phyloP scores from a whole-genome alignment of 35 echinoderm and acorn worm genomes.

The Apostichopus japonicus region DNA sequence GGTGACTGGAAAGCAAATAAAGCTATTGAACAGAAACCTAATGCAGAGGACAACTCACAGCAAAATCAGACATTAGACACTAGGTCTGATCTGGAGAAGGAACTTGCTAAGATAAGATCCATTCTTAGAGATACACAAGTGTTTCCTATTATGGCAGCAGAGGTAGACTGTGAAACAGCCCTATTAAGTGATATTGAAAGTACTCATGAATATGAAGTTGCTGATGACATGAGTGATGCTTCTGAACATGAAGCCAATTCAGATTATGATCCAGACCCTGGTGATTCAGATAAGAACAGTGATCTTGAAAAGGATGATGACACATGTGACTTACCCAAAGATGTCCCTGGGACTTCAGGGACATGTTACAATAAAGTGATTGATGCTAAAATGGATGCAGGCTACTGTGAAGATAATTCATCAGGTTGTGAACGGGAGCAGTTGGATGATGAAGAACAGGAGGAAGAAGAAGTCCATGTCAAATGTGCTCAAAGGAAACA shows the following conservation, averaged over 20 bases:
- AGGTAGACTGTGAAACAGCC: not conserved
- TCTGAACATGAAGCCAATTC: not conserved
- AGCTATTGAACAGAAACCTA: not conserved
- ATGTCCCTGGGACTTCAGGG: not conserved
- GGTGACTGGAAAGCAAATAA: not conserved
- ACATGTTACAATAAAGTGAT: not conserved
- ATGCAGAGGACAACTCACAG: not conserved
- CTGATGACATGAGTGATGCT: not conserved
- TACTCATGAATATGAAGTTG: not conserved
- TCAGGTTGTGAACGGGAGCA: not conserved
- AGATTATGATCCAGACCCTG: not conserved
- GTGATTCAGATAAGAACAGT: not conserved
- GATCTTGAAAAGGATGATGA: not conserved
- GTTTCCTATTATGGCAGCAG: not conserved
- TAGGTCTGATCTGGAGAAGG: no score
- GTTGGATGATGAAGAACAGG: not conserved
- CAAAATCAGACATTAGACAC: not conserved
- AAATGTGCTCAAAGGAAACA: not conserved
- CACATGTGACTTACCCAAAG: not conserved
- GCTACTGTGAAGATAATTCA: not conserved
- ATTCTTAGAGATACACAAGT: not conserved
- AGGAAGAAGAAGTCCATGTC: not conserved
- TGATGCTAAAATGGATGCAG: not conserved
- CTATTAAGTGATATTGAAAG: not conserved
- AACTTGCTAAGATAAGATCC: not conserved